These are phyloP conservation scores for Chrysolina americana DNA, from an alignment of 2,888 invertebrate species.

Conservation along the genomic window DNA sequence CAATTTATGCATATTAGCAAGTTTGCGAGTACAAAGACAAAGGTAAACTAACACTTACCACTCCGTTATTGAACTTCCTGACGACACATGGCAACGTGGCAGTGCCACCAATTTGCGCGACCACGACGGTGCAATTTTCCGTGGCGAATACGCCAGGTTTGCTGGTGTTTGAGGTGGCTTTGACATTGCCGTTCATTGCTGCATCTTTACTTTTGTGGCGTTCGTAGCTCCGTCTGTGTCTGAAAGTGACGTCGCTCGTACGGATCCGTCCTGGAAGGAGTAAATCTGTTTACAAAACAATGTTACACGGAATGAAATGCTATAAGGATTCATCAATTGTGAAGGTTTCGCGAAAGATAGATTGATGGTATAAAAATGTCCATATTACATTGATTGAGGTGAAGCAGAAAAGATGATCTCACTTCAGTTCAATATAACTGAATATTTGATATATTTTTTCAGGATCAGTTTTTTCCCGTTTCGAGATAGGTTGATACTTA, in stretches of 20 bases:
- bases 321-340: no score
- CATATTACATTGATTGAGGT: no score
- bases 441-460: no score
- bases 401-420: no score
- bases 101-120: conserved; percentile 71
- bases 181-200: conserved; percentile 37
- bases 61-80: conserved; percentile 71
- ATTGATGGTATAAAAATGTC: no score
- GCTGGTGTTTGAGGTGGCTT: conserved; percentile 30
- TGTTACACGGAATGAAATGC: not conserved
- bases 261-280: conserved; percentile 36
- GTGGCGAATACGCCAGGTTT: conserved; percentile 66
- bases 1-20: conserved; percentile 9
- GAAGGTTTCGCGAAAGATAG: no score
- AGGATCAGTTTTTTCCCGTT: no score
- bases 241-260: conserved; percentile 24
- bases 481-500: no score
- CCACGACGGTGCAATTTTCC: conserved; percentile 70
- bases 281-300: not conserved
- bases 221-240: conserved; percentile 47
- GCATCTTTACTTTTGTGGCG: conserved; percentile 46
- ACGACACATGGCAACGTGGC: conserved; percentile 72
- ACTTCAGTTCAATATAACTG: no score
- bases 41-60: conserved; percentile 66
- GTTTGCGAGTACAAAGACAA: conserved; percentile 12